phyloP scores from a whole-genome alignment of 2,113 vertebrate genomes.

The Engystomops pustulosus region DNA sequence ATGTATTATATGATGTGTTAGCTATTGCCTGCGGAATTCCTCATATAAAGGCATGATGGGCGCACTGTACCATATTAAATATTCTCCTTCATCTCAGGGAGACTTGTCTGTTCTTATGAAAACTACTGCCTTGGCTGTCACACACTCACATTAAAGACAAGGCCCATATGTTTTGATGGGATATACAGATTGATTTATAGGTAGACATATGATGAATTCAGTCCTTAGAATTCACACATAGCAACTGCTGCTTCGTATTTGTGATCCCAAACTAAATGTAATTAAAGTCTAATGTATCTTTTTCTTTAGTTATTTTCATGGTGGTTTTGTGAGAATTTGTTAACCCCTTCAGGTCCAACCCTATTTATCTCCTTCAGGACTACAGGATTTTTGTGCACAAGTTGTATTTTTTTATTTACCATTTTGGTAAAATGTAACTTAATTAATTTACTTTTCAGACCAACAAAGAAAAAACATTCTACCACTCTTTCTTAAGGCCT shows the following conservation, averaged over 20 bases:
- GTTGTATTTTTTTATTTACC: too few relatives aligned
- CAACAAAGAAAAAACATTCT: too few relatives aligned
- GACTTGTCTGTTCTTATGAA: slow-evolving; percentile 18
- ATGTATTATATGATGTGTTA: slow-evolving; percentile 32
- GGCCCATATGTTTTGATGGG: not conserved
- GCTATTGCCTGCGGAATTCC: slow-evolving; percentile 11
- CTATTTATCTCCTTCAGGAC: too few relatives aligned
- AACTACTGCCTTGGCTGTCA: slow-evolving; percentile 14
- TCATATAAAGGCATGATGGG: not conserved
- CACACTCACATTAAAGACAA: slow-evolving; percentile 5
- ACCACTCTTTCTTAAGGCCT: too few relatives aligned
- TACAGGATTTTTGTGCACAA: too few relatives aligned
- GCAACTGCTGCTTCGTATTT: not conserved
- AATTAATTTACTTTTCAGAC: too few relatives aligned
- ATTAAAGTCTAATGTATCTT: not conserved
- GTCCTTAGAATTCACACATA: not conserved
- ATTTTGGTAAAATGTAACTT: too few relatives aligned
- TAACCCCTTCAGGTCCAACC: too few relatives aligned
- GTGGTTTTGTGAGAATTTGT: not conserved
- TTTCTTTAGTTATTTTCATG: not conserved
- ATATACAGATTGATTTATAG: slow-evolving; percentile 16
- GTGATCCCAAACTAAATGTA: not conserved
- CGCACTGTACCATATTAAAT: slow-evolving; percentile 7
- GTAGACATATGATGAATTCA: not conserved
- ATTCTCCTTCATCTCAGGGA: not conserved